These are phyloP conservation scores for Boulengerochromis microlepis DNA, from an alignment of 2,113 vertebrate genomes.

Conservation along the genomic window DNA sequence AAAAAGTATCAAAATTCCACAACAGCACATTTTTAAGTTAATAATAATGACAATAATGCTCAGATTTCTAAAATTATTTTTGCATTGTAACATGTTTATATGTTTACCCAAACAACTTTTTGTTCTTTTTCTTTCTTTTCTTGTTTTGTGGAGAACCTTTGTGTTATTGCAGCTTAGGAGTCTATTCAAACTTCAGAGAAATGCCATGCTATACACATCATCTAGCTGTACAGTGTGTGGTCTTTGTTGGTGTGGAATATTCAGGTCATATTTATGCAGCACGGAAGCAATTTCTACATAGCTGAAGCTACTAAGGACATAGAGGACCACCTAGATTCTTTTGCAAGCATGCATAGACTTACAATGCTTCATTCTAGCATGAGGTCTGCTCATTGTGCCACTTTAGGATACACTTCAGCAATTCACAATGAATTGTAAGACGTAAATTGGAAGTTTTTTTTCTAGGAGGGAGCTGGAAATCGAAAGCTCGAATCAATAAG, in stretches of 20 bases:
- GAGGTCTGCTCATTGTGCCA: not conserved
- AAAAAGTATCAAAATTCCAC: not conserved
- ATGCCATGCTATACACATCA: not conserved
- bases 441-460: not conserved
- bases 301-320: not conserved
- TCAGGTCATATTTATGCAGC: conserved; percentile 13
- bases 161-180: not conserved
- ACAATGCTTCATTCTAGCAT: not conserved
- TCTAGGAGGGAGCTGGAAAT: not conserved
- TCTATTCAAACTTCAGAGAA: not conserved
- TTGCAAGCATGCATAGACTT: not conserved
- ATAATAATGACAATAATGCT: not conserved
- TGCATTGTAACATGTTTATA: not conserved
- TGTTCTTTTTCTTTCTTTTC: not conserved
- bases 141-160: not conserved
- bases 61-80: not conserved
- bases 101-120: not conserved
- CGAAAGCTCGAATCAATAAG: conserved; percentile 32
- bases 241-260: not conserved
- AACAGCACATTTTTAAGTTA: not conserved
- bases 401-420: not conserved
- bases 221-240: not conserved
- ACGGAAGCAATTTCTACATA: not conserved
- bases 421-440: not conserved
- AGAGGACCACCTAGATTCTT: not conserved